Evolutionary conservation across 2,113 vertebrate species (phyloP).

Genomic region (Lathamus discolor): DNA sequence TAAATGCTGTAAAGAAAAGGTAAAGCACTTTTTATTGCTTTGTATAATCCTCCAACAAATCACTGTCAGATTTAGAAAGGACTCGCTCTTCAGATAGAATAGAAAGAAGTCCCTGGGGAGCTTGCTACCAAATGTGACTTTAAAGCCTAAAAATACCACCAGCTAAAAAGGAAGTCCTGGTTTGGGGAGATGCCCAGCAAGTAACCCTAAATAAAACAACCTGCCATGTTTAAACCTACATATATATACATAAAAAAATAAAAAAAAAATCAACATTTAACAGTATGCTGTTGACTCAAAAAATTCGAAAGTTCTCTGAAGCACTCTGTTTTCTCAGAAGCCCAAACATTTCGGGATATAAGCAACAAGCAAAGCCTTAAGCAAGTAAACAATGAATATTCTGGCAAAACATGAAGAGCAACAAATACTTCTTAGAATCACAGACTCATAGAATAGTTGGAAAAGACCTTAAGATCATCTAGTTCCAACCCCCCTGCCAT

Average conservation of each 20-base stretch:
- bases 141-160: conserved; percentile 39
- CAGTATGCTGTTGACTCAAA: no score
- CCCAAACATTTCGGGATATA: not conserved
- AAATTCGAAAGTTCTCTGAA: no score
- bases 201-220: conserved; percentile 6
- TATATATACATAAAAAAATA: not conserved
- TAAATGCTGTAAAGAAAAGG: not conserved
- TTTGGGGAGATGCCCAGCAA: conserved; percentile 23
- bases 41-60: not conserved
- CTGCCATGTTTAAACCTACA: not conserved
- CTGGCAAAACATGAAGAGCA: not conserved
- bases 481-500: no score
- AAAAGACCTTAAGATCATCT: no score
- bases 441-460: no score
- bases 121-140: not conserved
- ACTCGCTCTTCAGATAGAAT: not conserved
- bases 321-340: no score
- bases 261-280: not conserved
- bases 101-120: not conserved
- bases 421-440: not conserved
- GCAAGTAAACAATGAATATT: not conserved
- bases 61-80: not conserved
- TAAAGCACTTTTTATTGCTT: not conserved
- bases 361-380: not conserved
- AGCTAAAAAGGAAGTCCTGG: conserved; percentile 31